Evolutionary conservation across 1,140 invertebrate species (phyloP).

Genomic region (Sitobion miscanthi): DNA sequence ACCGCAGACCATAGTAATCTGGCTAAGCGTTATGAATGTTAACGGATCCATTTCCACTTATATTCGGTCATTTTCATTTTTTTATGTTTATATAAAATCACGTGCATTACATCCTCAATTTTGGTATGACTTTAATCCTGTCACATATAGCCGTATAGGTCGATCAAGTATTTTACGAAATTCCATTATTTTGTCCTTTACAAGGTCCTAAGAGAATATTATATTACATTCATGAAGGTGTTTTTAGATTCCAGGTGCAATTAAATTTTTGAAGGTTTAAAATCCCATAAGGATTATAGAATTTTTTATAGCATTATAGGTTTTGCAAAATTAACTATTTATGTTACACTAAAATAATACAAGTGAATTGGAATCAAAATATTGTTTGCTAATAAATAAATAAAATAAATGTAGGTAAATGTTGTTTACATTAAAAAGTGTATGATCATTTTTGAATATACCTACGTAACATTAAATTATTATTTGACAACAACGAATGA

Average conservation of each 20-base stretch:
- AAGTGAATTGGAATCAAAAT: not conserved
- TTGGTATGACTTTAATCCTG: not conserved
- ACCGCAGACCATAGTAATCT: not conserved
- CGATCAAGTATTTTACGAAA: constrained; percentile 23
- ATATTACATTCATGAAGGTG: not conserved
- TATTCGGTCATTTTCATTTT: not conserved
- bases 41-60: constrained; percentile 9
- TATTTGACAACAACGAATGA: not conserved
- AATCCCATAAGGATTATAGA: not conserved
- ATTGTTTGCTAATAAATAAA: not conserved
- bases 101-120: not conserved
- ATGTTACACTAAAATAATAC: not conserved
- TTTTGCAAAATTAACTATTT: not conserved
- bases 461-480: not conserved
- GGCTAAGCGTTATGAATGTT: constrained; percentile 10
- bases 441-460: not conserved
- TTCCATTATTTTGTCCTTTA: constrained; percentile 7
- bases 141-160: not conserved
- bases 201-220: not conserved
- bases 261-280: not conserved
- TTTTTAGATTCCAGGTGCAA: not conserved
- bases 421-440: not conserved
- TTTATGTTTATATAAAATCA: constrained; percentile 2
- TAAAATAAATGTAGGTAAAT: not conserved
- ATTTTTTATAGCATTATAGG: not conserved